Percentiles rank a stretch among this genome's conserved stretches.
phyloP scores from a whole-genome alignment of 2,888 invertebrate genomes.

The Lasioglossum leucozonium region DNA sequence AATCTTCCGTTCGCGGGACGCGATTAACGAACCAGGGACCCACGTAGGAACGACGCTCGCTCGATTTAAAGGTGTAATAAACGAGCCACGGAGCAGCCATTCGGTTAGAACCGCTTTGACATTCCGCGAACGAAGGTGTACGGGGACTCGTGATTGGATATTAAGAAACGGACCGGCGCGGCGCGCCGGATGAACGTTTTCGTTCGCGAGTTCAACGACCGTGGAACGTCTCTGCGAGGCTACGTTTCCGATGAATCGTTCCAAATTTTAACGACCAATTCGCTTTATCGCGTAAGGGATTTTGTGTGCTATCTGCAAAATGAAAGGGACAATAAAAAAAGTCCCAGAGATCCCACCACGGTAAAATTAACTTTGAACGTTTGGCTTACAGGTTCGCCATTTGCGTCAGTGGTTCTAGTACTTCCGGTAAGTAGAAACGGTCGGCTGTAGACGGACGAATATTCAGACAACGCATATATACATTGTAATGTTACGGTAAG shows the following conservation, averaged over 20 bases:
- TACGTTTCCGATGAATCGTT: background rate
- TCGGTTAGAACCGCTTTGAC: constrained; percentile 52
- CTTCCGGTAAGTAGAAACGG: background rate
- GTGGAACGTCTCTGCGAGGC: background rate
- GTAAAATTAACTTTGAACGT: background rate
- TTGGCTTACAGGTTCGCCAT: background rate
- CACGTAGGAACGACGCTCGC: constrained; percentile 27
- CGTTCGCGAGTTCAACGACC: constrained; percentile 55
- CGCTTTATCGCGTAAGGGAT: background rate
- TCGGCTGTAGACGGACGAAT: background rate
- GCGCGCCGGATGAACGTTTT: constrained; percentile 34
- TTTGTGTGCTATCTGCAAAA: background rate
- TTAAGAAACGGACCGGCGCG: constrained; percentile 37
- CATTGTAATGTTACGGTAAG: no score
- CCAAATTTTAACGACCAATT: background rate
- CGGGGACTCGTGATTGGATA: constrained; percentile 51
- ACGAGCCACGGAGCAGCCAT: constrained; percentile 53
- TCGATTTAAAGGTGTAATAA: constrained; percentile 61
- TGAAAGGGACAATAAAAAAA: background rate
- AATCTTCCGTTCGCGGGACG: constrained; percentile 43
- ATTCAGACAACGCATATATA: no score
- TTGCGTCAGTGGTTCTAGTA: background rate
- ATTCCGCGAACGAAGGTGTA: constrained; percentile 57
- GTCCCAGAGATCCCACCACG: background rate
- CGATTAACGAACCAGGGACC: constrained; percentile 55